phyloP scores from a whole-genome alignment of 2,888 invertebrate genomes.

The Thymelicus lineola region DNA sequence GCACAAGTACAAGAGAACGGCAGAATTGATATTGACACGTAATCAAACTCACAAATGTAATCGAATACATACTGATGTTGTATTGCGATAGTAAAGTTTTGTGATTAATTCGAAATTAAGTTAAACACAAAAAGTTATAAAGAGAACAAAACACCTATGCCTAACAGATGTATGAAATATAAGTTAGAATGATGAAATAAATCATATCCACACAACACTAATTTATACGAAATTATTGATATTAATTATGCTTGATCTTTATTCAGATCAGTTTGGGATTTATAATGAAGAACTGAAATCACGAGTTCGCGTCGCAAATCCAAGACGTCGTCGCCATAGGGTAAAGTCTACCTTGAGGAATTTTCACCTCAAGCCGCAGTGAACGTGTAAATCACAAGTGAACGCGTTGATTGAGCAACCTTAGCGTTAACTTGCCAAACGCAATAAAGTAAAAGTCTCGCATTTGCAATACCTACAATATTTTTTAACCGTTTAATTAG shows the following conservation, averaged over 20 bases:
- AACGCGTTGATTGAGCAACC: background rate
- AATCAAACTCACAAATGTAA: background rate
- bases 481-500: background rate
- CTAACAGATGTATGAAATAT: too few species aligned
- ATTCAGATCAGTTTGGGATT: too few species aligned
- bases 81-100: background rate
- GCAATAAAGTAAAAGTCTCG: background rate
- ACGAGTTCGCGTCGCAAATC: background rate
- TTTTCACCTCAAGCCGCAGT: background rate
- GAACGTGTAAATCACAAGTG: background rate
- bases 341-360: background rate
- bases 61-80: background rate
- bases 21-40: slow-evolving; percentile 7
- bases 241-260: too few species aligned
- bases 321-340: background rate
- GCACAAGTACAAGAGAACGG: slow-evolving; percentile 1
- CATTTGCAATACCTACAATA: background rate
- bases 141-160: too few species aligned
- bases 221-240: too few species aligned
- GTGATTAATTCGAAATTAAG: too few species aligned
- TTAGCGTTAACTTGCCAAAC: slow-evolving; percentile 1
- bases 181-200: too few species aligned
- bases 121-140: too few species aligned
- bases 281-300: too few species aligned
- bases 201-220: too few species aligned